phyloP scores from a whole-genome alignment of 1,140 invertebrate genomes.

The Rhopalosiphum padi region DNA sequence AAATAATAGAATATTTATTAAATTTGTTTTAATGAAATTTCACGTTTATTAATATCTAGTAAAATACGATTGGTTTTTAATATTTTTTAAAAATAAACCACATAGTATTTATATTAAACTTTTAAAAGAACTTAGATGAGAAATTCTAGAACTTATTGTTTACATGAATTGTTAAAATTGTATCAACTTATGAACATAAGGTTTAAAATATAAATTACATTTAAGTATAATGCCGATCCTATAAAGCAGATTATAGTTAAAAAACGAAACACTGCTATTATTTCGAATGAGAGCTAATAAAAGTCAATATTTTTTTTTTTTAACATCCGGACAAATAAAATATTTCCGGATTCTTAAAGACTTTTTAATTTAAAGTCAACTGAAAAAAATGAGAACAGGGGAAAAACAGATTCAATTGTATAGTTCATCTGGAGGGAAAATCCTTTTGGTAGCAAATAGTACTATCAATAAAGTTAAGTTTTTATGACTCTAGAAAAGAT shows the following conservation, averaged over 20 bases:
- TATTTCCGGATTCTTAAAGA: conserved; percentile 51
- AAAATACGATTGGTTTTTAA: neutral
- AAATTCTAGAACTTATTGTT: neutral
- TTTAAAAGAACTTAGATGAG: neutral
- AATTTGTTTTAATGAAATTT: neutral
- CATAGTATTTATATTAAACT: neutral
- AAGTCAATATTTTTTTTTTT: conserved; percentile 52
- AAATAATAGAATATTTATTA: neutral
- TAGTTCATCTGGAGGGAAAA: conserved; percentile 25
- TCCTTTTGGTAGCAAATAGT: conserved; percentile 30
- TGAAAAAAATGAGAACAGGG: conserved; percentile 2
- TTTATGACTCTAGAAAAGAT: conserved; percentile 50
- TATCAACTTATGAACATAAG: neutral
- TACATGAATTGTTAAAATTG: neutral
- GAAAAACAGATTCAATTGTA: conserved; percentile 41
- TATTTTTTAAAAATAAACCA: neutral
- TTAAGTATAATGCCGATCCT: conserved; percentile 27
- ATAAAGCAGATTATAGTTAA: neutral
- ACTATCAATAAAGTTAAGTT: conserved; percentile 50
- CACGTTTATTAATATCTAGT: neutral
- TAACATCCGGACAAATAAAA: conserved; percentile 38
- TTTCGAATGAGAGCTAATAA: conserved; percentile 32
- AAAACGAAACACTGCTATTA: conserved; percentile 33
- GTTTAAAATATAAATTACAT: neutral
- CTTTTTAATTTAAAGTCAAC: conserved; percentile 55